Evolutionary conservation across 2,888 invertebrate species (phyloP), one percentile per base, ranked within the genome.

Genomic region (Zeuzera pyrina): DNA sequence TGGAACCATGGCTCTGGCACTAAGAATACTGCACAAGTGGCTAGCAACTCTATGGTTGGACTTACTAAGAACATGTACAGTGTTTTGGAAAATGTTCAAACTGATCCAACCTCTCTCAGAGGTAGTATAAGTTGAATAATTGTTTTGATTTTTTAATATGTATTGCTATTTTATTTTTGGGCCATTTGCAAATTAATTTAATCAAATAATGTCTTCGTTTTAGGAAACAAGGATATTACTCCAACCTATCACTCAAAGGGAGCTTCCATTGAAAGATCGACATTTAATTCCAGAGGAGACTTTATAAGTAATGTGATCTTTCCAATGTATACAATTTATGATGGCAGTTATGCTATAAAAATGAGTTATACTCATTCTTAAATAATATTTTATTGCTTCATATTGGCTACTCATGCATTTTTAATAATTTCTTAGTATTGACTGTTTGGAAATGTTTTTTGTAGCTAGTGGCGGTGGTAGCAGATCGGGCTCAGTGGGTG

Each of bases 181-280:
- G 15, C 6, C 11, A 26, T 6, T 27, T 16, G 31, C 1, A 30
- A 14, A 11, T 12, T 19, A 13, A 31, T 11, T 30, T 22, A 12
- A 21, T 34, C 22, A 15, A 21, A 15, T 25, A 25, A 15, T 25
- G 6, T 22, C 33, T 42, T 41, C 38, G 36, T 57, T 58, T 35
- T 44, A 79, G 78, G 59, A 35, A 72, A 59, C 45, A 71, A 76
- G 47, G 79, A 81, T 31, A 53, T 70, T 42, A 40, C 66, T 2
- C 48, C 70, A 19, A 61, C 50, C 39, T 79, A 78, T 44, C 67
- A 76, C 43, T 70, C 81, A 15, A 84, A 84, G 56, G 74, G 76
- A 29, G 76, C 76, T 26, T 84, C 84, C 2, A 83, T 84, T 35
- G 84, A 84, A 49, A 59, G 83, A 35, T 84, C 84, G 0, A 79